Conservation (phyloP, 2,888 invertebrate genomes). For the Eugnorisma glareosa region DNA sequence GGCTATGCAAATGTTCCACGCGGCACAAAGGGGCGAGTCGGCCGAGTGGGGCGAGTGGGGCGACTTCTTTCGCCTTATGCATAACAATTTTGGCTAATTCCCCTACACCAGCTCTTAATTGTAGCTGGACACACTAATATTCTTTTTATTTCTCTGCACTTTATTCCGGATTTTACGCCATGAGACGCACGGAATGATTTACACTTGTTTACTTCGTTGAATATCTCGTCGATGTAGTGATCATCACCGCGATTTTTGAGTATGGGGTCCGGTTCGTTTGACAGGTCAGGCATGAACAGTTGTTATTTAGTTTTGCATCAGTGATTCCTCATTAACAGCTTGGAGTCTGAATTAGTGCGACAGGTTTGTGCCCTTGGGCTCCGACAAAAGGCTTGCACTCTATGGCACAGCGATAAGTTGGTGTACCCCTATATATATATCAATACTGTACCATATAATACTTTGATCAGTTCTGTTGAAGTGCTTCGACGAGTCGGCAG, state of each 20-base stretch:
- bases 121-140: conserved; percentile 14
- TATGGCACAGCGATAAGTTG: not conserved
- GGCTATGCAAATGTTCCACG: conserved; percentile 56
- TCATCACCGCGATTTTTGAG: not conserved
- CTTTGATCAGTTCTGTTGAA: not conserved
- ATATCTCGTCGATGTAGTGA: not conserved
- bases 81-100: conserved; percentile 63
- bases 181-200: not conserved
- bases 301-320: not conserved
- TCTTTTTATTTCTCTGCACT: conserved; percentile 13
- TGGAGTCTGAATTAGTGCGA: not conserved
- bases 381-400: not conserved
- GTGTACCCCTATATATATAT: no score
- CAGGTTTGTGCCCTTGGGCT: not conserved
- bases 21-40: conserved; percentile 43
- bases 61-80: conserved; percentile 63
- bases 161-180: conserved; percentile 5
- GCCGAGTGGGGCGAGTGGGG: conserved; percentile 9
- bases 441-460: no score
- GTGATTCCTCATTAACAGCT: not conserved
- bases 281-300: not conserved
- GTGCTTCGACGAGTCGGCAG: not conserved
- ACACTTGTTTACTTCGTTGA: not conserved
- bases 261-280: no score
- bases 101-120: conserved; percentile 46